A percentile compares a stretch with the other conserved stretches of the same genome.
These are phyloP conservation scores for Arctia plantaginis DNA, from an alignment of 2,888 invertebrate genomes.

Conservation along the genomic window DNA sequence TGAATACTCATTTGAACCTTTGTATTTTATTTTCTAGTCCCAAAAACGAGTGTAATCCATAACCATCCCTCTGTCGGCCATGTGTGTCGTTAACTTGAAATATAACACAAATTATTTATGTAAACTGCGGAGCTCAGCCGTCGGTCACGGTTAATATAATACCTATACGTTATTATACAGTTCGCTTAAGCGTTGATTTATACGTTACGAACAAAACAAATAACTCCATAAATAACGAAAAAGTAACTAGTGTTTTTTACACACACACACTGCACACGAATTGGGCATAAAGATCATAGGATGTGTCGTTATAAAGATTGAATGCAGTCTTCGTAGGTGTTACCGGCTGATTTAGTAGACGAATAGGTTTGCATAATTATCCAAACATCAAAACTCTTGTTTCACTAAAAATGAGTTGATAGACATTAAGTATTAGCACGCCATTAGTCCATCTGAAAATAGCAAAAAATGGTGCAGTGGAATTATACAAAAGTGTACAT, in stretches of 20 bases:
- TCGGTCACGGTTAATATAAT: background rate
- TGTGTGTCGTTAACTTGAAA: background rate
- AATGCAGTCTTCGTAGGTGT: background rate
- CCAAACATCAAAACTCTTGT: too few relatives aligned
- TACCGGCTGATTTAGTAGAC: background rate
- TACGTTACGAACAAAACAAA: background rate
- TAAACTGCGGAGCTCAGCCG: conserved; percentile 3
- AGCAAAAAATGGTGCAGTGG: background rate
- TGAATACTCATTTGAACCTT: background rate
- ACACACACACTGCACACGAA: background rate
- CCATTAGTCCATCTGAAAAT: too few relatives aligned
- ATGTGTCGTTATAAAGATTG: background rate
- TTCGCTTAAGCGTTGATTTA: background rate
- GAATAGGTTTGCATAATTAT: background rate
- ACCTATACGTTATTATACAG: background rate
- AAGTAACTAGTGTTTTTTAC: background rate
- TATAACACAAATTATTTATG: conserved; percentile 2
- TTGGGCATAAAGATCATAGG: background rate
- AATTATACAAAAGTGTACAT: background rate
- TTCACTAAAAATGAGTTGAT: too few relatives aligned
- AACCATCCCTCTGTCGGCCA: background rate
- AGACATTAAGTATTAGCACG: background rate
- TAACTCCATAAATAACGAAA: background rate
- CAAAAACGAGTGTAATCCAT: background rate
- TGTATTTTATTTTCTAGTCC: background rate